Evolutionary conservation across 2,797 vertebrate genomes (phyloP).

Genomic region (Coranthus polyacanthus): DNA sequence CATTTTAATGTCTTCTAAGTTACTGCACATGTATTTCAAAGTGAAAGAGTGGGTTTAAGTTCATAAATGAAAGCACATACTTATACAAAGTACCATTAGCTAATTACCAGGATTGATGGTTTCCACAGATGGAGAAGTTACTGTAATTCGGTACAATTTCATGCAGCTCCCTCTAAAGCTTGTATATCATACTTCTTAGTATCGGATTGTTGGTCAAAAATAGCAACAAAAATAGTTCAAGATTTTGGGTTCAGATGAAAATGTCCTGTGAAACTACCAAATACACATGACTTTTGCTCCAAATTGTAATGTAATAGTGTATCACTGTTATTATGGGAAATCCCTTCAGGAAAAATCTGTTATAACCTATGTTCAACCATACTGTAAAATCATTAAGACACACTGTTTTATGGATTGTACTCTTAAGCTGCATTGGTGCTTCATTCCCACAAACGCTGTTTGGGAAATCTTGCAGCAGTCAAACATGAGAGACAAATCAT

Average conservation of each 20-base stretch:
- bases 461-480: conserved; percentile 22
- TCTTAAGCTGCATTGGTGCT: neutral
- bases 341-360: too few species aligned
- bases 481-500: conserved; percentile 34
- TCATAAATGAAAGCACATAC: neutral
- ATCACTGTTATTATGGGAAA: too few species aligned
- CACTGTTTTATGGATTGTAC: conserved; percentile 6
- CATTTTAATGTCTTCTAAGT: conserved; percentile 18
- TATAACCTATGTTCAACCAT: too few species aligned
- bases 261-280: neutral
- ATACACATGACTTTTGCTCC: neutral
- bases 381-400: too few species aligned
- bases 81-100: neutral
- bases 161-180: conserved; percentile 8
- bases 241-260: neutral
- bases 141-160: conserved; percentile 2
- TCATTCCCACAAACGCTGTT: conserved; percentile 7
- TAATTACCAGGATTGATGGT: neutral
- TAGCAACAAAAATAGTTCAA: neutral
- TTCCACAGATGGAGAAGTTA: neutral
- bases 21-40: conserved; percentile 18
- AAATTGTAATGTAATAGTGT: too few species aligned
- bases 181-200: neutral
- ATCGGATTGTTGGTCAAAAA: conserved; percentile 12
- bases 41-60: neutral